A percentile compares a stretch with the other conserved stretches of the same genome.
Conservation (phyloP, 23 tunicate genomes). For the Styela plicata region DNA sequence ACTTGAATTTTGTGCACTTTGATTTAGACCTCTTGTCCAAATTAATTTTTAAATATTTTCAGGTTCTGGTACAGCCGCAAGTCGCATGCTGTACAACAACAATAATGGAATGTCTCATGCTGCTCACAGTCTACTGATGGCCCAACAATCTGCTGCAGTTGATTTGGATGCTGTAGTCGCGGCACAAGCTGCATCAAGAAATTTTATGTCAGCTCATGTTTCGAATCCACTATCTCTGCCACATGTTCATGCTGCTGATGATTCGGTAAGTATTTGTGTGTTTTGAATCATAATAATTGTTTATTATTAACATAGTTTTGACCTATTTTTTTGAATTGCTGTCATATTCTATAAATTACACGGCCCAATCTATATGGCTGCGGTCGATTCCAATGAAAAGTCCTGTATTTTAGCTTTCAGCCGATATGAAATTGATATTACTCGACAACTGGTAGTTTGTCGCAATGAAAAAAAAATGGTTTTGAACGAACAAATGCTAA, state of each 20-base stretch:
- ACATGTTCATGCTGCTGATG: not conserved
- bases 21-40: not conserved
- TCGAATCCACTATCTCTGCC: not conserved
- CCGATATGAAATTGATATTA: too few relatives aligned
- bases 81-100: not conserved
- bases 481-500: too few relatives aligned
- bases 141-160: not conserved
- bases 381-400: too few relatives aligned
- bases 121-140: slow-evolving; percentile 13
- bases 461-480: too few relatives aligned
- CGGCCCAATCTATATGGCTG: too few relatives aligned
- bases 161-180: not conserved
- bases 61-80: not conserved
- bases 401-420: too few relatives aligned
- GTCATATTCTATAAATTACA: too few relatives aligned
- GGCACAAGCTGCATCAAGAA: slow-evolving; percentile 15
- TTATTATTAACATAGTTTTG: too few relatives aligned
- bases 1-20: too few relatives aligned
- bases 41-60: not conserved
- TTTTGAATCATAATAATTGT: too few relatives aligned
- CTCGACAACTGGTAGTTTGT: too few relatives aligned
- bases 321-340: too few relatives aligned
- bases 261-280: not conserved
- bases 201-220: not conserved
- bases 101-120: slow-evolving; percentile 4